Conservation (phyloP, 2,113 vertebrate genomes). For the Petrocephalus microphthalmus region DNA sequence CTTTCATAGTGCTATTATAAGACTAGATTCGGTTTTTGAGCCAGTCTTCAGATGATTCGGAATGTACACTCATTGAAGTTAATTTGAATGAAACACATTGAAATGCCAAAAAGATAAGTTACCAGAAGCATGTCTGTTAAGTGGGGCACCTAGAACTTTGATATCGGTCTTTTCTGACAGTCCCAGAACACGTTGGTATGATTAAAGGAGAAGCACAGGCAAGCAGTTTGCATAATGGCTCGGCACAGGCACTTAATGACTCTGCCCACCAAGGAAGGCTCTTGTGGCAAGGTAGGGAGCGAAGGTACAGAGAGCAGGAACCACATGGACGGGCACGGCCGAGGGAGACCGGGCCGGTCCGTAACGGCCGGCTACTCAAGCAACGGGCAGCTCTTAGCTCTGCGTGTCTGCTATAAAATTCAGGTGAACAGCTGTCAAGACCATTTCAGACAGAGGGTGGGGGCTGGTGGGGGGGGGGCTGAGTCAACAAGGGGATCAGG, state of each 20-base stretch:
- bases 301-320: background rate
- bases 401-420: background rate
- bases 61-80: background rate
- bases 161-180: background rate
- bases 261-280: background rate
- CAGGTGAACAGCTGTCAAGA: background rate
- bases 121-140: background rate
- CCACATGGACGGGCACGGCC: background rate
- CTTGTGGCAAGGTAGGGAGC: background rate
- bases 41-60: background rate
- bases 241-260: background rate
- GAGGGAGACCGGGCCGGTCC: background rate
- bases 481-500: background rate
- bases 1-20: background rate
- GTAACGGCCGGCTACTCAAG: background rate
- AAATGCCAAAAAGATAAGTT: background rate
- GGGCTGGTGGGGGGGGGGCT: background rate
- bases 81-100: background rate
- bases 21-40: background rate
- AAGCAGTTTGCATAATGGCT: constrained; percentile 1
- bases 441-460: background rate
- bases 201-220: background rate
- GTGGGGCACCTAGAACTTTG: background rate
- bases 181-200: background rate
- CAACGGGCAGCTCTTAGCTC: background rate